phyloP scores from a whole-genome alignment of 2,888 invertebrate genomes.

The Dasysyrphus tricinctus region DNA sequence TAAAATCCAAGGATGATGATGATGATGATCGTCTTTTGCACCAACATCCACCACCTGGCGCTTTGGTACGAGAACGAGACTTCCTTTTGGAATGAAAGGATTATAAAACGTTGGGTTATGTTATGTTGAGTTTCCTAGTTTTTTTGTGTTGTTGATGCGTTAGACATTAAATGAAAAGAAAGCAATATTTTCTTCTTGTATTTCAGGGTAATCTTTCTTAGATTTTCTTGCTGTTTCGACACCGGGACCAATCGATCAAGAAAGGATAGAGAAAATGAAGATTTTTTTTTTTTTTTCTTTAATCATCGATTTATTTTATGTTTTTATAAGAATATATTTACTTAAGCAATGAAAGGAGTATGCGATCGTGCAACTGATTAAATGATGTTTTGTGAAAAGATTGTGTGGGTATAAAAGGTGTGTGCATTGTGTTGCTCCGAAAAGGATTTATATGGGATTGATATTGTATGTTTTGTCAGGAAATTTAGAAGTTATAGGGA shows the following conservation, averaged over 20 bases:
- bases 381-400: constrained; percentile 21
- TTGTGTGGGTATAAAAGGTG: constrained; percentile 19
- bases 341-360: constrained; percentile 28
- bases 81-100: constrained; percentile 72
- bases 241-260: constrained; percentile 62
- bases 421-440: constrained; percentile 8
- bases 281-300: constrained; percentile 34
- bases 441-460: not conserved
- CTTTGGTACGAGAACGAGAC: constrained; percentile 71
- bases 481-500: not conserved
- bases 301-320: constrained; percentile 18
- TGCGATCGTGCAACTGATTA: constrained; percentile 19
- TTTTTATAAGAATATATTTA: constrained; percentile 16
- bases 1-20: constrained; percentile 44
- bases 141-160: constrained; percentile 6
- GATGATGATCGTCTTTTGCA: constrained; percentile 56
- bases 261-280: constrained; percentile 40
- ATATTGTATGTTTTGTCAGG: constrained; percentile 10
- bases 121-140: constrained; percentile 5
- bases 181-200: constrained; percentile 66
- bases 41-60: constrained; percentile 67
- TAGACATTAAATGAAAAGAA: constrained; percentile 59
- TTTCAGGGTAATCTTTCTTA: constrained; percentile 45
- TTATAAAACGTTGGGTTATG: constrained; percentile 50
- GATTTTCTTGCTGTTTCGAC: constrained; percentile 37